Conservation (phyloP, 2,113 vertebrate species). For the Anoura caudifer region DNA sequence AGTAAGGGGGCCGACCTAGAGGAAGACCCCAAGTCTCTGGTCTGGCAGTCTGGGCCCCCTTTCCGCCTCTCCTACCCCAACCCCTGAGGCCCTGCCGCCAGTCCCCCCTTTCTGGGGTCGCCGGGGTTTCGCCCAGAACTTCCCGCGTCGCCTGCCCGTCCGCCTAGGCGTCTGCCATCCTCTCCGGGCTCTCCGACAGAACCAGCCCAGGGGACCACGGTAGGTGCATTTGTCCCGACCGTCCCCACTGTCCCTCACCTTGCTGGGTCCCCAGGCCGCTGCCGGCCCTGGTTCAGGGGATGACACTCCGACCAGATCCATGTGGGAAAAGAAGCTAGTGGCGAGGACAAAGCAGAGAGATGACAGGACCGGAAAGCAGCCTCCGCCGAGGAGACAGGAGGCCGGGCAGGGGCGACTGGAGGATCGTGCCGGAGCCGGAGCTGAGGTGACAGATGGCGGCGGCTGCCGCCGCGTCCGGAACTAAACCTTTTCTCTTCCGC, state of each 20-base stretch:
- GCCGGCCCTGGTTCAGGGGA: conserved; percentile 59
- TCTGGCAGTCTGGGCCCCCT: not conserved
- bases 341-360: not conserved
- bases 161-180: not conserved
- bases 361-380: not conserved
- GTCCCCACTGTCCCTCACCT: conserved; percentile 60
- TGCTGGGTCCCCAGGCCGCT: conserved; percentile 64
- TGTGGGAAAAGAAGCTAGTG: not conserved
- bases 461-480: conserved; percentile 61
- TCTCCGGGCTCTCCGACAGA: not conserved
- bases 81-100: not conserved
- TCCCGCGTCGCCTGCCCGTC: not conserved
- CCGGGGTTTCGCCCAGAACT: not conserved
- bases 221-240: not conserved
- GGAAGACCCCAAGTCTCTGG: not conserved
- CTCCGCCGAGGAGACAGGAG: not conserved
- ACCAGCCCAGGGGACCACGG: not conserved
- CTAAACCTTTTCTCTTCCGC: conserved; percentile 55
- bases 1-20: not conserved
- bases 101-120: not conserved
- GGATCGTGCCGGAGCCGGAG: not conserved
- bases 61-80: not conserved
- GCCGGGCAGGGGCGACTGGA: not conserved
- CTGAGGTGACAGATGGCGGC: conserved; percentile 59
- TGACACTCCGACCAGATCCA: conserved; percentile 71